Base-by-base conservation (phyloP, 2,797 vertebrate species). In the Nothura maculosa region DNA sequence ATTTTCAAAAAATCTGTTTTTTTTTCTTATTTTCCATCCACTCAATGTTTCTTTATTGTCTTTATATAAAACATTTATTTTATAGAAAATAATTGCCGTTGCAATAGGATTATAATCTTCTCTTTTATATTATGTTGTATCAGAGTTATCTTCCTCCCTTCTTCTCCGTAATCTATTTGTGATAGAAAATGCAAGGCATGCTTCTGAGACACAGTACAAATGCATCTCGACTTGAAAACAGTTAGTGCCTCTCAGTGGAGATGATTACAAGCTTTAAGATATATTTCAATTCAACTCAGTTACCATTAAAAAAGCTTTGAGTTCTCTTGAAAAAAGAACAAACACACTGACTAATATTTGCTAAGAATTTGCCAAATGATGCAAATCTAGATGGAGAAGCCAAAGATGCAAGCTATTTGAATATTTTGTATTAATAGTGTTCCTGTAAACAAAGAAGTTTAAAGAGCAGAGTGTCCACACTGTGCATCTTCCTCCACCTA, bases 241-340 rank as follows among this genome's bases (percentile, higher is more conserved):
- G 86, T 38, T 72, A 52, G 63, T 92, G 87, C 36, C 79, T 67
- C 89, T 32, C 77, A 67, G 42, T 38, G 91, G 78, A 22, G 61
- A 94, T 58, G 70, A 91, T 61, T 87, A 94, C 66, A 96, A 94
- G 38, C n/a, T 82, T 81, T 89, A 87, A 92, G 96, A 94, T 25
- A 28, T n/a, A 86, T 89, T 94, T 93, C 92, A 76, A 93, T 90
- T 87, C 76, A 54, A 76, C 22, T 93, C 78, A 84, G 60, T 43
- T 84, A 81, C 40, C 61, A 81, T 76, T 93, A 50, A 30, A 61
- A 94, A 73, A 88, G 36, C 21, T 85, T 87, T 45, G 75, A 40
- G 38, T 93, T 96, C 78, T 87, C 87, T 70, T 62, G 60, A 86
- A 91, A 68, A 72, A 93, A 34, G 72, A 40, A 30, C 91, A 12